phyloP scores from a whole-genome alignment of 2,113 vertebrate genomes.

The Platycercus adscitus region DNA sequence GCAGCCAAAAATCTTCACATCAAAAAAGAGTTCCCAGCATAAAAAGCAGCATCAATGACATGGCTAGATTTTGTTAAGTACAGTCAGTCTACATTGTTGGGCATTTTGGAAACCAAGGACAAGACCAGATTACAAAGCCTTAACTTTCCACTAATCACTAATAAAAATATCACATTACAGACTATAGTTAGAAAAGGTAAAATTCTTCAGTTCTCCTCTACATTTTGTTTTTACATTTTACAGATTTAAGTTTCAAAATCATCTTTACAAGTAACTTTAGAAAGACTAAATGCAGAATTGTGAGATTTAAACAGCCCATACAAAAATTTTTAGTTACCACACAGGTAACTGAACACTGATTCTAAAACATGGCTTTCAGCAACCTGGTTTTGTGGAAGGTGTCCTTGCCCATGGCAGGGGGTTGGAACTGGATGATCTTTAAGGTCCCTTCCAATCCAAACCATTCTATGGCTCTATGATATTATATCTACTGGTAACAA shows the following conservation, averaged over 20 bases:
- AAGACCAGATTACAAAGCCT: background rate
- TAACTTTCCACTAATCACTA: background rate
- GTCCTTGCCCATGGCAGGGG: background rate
- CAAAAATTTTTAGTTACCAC: background rate
- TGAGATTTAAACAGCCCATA: background rate
- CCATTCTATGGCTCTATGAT: background rate
- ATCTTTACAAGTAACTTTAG: background rate
- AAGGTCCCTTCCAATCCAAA: background rate
- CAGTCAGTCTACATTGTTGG: background rate
- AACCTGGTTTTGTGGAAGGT: background rate
- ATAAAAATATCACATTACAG: background rate
- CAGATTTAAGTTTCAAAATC: background rate
- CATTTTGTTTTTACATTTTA: background rate
- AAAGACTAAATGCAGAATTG: background rate
- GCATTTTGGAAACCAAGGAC: background rate
- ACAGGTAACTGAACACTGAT: background rate
- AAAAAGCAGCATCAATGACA: background rate
- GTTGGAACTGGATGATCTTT: background rate
- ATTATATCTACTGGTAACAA: rapidly evolving
- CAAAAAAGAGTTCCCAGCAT: background rate
- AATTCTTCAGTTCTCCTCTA: background rate
- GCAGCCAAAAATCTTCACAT: background rate
- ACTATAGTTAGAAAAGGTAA: background rate
- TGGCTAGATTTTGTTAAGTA: background rate
- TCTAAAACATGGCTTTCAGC: background rate